These are phyloP conservation scores for Belonocnema kinseyi DNA, from an alignment of 1,140 invertebrate species.

Conservation along the genomic window DNA sequence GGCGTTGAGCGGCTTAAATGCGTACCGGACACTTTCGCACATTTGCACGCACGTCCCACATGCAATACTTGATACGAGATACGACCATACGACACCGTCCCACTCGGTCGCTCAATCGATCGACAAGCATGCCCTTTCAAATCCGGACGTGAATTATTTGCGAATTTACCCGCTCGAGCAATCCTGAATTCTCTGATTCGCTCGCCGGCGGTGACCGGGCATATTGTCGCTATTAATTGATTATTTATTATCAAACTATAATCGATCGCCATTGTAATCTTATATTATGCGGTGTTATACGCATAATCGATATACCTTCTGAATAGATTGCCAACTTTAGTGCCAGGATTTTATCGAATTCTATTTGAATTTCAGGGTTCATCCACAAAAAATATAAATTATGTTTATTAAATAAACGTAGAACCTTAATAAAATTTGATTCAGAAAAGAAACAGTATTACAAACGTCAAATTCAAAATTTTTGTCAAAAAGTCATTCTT, in stretches of 20 bases:
- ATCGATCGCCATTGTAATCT: neutral
- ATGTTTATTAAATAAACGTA: too few relatives aligned
- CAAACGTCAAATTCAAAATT: too few relatives aligned
- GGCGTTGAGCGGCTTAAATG: constrained; percentile 10
- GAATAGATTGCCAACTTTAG: too few relatives aligned
- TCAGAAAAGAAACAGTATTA: too few relatives aligned
- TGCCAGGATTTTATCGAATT: too few relatives aligned
- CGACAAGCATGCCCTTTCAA: neutral
- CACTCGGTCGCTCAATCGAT: constrained; percentile 8
- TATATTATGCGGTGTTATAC: too few relatives aligned
- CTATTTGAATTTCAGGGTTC: too few relatives aligned
- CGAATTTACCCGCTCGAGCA: too few relatives aligned
- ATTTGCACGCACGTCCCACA: neutral
- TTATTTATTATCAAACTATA: neutral
- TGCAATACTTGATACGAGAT: neutral
- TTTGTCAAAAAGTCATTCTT: too few relatives aligned
- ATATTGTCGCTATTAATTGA: neutral
- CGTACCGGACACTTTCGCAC: constrained; percentile 44
- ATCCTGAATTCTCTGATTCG: neutral
- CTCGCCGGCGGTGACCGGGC: neutral
- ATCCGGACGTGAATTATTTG: neutral
- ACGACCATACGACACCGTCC: neutral
- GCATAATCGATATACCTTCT: too few relatives aligned
- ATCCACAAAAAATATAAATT: too few relatives aligned
- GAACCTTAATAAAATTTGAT: too few relatives aligned